phyloP scores from a whole-genome alignment of 2,888 invertebrate species.

The Mythimna lalbum region DNA sequence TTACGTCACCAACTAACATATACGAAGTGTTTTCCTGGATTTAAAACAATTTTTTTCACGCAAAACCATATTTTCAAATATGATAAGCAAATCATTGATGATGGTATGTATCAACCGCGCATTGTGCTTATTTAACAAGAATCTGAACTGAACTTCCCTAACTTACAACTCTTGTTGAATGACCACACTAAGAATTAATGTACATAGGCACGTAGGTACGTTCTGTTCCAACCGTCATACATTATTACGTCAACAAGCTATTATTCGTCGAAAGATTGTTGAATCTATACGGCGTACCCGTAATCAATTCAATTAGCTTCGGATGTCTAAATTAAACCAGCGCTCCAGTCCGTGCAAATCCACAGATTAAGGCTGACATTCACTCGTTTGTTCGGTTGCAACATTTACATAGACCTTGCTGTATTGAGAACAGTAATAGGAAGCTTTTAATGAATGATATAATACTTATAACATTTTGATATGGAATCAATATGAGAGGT shows the following conservation, averaged over 20 bases:
- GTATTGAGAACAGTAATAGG: conserved; percentile 55
- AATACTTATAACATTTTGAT: conserved; percentile 11
- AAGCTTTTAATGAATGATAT: conserved; percentile 38
- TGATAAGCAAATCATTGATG: not conserved
- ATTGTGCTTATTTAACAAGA: conserved; percentile 10
- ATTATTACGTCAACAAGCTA: conserved; percentile 14
- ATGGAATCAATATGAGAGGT: conserved; percentile 31
- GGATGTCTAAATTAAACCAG: conserved; percentile 44
- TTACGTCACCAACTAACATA: not conserved
- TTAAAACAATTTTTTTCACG: not conserved
- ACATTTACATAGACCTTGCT: conserved; percentile 63
- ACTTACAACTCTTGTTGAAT: too few relatives aligned
- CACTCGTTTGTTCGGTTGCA: conserved; percentile 55
- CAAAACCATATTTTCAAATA: conserved; percentile 6
- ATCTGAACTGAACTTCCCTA: not conserved
- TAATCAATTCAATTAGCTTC: conserved; percentile 52
- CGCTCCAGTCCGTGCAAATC: conserved; percentile 38
- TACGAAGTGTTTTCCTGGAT: not conserved
- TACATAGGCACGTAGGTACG: conserved; percentile 7
- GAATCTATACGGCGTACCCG: conserved; percentile 9
- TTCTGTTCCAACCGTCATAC: conserved; percentile 11
- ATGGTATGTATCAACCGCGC: not conserved
- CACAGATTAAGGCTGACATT: conserved; percentile 54
- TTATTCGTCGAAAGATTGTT: conserved; percentile 26
- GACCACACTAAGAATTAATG: not conserved